Percentiles rank a stretch among this genome's conserved stretches.
phyloP scores from a whole-genome alignment of 2,888 invertebrate genomes.

The Geotrupes spiniger region DNA sequence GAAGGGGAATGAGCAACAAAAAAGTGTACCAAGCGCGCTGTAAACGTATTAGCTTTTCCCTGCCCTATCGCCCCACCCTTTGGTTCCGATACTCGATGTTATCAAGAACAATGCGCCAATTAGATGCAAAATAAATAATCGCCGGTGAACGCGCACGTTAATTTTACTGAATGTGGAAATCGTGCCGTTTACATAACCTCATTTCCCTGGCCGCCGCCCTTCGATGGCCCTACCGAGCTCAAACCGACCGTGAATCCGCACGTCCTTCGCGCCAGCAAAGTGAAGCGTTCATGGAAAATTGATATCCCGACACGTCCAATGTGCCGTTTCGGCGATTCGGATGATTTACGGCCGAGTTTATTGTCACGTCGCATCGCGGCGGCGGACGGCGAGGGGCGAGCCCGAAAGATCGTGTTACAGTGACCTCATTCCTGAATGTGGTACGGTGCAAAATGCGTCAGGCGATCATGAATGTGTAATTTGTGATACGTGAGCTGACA shows the following conservation, averaged over 20 bases:
- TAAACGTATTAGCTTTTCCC: too few species aligned
- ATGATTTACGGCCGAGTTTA: constrained; percentile 11
- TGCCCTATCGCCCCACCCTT: too few species aligned
- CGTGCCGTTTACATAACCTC: constrained; percentile 5
- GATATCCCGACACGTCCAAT: constrained; percentile 11
- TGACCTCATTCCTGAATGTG: too few species aligned
- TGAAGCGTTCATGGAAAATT: constrained; percentile 8
- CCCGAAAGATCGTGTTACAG: too few species aligned
- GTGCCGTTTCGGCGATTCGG: constrained; percentile 6
- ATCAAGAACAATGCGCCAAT: constrained; percentile 11
- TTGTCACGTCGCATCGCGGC: constrained; percentile 1
- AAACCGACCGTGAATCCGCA: too few species aligned
- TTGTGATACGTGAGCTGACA: constrained; percentile 7
- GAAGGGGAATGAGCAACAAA: too few species aligned
- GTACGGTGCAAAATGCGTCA: constrained; percentile 1
- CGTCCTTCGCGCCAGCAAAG: constrained; percentile 5
- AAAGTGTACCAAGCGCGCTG: too few species aligned
- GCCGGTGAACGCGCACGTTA: background rate
- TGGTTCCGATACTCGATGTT: too few species aligned
- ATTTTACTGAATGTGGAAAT: constrained; percentile 12
- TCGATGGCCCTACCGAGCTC: background rate
- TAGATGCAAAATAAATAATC: constrained; percentile 12
- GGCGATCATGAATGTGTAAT: constrained; percentile 8
- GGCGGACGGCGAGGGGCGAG: background rate
- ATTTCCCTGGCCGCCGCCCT: constrained; percentile 3